A percentile compares a stretch with the other conserved stretches of the same genome.
These are phyloP conservation scores for Scortum barcoo DNA, from an alignment of 2,113 vertebrate genomes.

Conservation along the genomic window DNA sequence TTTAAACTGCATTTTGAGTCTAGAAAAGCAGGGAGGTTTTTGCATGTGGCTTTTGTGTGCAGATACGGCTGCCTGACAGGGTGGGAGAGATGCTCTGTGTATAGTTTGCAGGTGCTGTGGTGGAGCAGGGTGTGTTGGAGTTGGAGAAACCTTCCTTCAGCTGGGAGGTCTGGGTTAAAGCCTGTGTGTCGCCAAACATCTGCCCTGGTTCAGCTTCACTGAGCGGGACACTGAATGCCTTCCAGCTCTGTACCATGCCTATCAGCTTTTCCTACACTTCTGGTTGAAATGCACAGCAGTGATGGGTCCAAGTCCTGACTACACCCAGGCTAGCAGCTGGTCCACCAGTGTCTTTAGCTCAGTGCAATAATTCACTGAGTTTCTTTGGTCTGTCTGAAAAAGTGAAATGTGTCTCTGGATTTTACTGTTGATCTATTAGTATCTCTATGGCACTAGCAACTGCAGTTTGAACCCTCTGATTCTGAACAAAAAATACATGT, in stretches of 20 bases:
- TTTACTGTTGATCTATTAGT: neutral
- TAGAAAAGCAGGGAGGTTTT: neutral
- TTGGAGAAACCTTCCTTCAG: neutral
- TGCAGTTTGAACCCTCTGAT: neutral
- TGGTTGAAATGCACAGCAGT: neutral
- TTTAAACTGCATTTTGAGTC: neutral
- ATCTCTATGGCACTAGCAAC: neutral
- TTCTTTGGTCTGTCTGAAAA: neutral
- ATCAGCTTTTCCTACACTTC: neutral
- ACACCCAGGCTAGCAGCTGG: neutral
- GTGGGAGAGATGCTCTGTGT: slow-evolving; percentile 21
- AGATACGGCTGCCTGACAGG: slow-evolving; percentile 5
- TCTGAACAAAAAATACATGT: neutral
- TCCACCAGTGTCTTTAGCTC: neutral
- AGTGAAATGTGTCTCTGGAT: too few relatives aligned
- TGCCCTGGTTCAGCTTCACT: slow-evolving; percentile 8
- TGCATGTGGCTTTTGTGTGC: neutral
- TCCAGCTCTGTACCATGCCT: neutral
- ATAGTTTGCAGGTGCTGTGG: slow-evolving; percentile 22
- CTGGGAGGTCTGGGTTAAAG: slow-evolving; percentile 36
- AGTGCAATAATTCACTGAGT: neutral
- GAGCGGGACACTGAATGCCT: neutral
- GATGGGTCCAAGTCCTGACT: neutral
- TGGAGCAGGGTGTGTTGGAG: slow-evolving; percentile 20
- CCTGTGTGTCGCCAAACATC: slow-evolving; percentile 10